Evolutionary conservation across 2,888 invertebrate species (phyloP), one percentile per base, ranked within the genome.

Genomic region (Synanthedon tipuliformis): DNA sequence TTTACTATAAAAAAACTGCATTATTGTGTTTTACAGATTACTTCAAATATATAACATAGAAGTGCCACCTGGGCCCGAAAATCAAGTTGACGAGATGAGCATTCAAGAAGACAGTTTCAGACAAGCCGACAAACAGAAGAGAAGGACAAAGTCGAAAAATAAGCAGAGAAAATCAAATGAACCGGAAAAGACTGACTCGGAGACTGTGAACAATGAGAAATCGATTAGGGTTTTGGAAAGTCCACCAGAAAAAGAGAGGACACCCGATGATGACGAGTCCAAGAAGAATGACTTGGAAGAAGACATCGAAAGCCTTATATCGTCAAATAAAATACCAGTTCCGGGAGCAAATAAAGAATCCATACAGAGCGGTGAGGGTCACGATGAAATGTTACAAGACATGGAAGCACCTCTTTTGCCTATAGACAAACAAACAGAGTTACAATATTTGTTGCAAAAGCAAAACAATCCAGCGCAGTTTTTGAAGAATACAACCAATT

Each of bases 41-140:
- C 84, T 94, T n/a, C 91, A 92, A 77, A 91, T 92, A 63, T 91
- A 93, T 77, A 92, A 94, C 65, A 89, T 94, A 54, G 90, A 91
- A 63, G 81, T 89, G 10, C 89, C 90, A 58, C 92, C 90, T 0
- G 89, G 89, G 55, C 84, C 88, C 0, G 89, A 89, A 11, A 68
- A 70, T n/a, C 77, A 78, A 12, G 78, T 81, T 1, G 88, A 89
- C 54, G 89, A 89, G 2, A 57, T 62, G 0, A 60, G 59, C 0
- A 61, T 64, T 40, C 61, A 69, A 11, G 79, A 78, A 40, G 81
- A 83, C 5, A 70, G 69, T 52, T 64, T 65, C 57, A 55, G 57
- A 55, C 59, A 48, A 61, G 62, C 64, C 58, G 78, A 66, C 66
- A 87, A 76, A 61, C 68, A 81, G 48, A 85, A 80, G 62, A 87